Percentiles rank a stretch among this genome's conserved stretches.
phyloP scores from a whole-genome alignment of 1,140 invertebrate genomes.

The Bombus sylvicola region DNA sequence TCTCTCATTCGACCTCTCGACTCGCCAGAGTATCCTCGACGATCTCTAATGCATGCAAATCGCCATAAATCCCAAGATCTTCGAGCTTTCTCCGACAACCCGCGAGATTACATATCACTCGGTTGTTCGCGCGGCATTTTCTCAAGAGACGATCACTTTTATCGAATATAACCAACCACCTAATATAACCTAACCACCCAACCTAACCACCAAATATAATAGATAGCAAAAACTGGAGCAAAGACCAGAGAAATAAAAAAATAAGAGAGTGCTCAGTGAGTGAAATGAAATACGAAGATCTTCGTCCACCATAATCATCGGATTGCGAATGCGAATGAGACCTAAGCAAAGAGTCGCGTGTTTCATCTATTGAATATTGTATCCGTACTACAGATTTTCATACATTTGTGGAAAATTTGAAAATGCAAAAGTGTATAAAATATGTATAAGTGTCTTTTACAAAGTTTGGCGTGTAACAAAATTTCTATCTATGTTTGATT shows the following conservation, averaged over 20 bases:
- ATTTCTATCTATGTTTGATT: too few species aligned
- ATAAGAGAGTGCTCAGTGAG: not conserved
- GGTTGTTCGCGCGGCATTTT: slow-evolving; percentile 34
- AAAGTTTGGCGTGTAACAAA: rapidly evolving
- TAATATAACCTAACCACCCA: too few species aligned
- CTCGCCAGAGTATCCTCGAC: slow-evolving; percentile 34
- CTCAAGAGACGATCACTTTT: slow-evolving; percentile 28
- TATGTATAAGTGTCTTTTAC: too few species aligned
- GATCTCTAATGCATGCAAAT: slow-evolving; percentile 58
- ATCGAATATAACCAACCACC: not conserved
- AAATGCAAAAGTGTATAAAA: too few species aligned
- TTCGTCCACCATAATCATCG: too few species aligned
- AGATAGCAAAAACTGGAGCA: not conserved
- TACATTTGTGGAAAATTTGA: too few species aligned
- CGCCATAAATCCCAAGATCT: slow-evolving; percentile 19
- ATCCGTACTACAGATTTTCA: too few species aligned
- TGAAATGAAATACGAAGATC: too few species aligned
- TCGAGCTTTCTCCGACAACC: slow-evolving; percentile 34
- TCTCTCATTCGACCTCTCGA: not conserved
- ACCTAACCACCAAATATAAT: not conserved
- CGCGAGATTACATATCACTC: slow-evolving; percentile 58
- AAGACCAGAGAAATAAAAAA: rapidly evolving
- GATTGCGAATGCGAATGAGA: too few species aligned
- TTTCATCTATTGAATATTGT: too few species aligned
- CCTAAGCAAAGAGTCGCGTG: too few species aligned